These are phyloP conservation scores for Drosophila lini DNA, from an alignment of 1,140 invertebrate genomes.

Conservation along the genomic window DNA sequence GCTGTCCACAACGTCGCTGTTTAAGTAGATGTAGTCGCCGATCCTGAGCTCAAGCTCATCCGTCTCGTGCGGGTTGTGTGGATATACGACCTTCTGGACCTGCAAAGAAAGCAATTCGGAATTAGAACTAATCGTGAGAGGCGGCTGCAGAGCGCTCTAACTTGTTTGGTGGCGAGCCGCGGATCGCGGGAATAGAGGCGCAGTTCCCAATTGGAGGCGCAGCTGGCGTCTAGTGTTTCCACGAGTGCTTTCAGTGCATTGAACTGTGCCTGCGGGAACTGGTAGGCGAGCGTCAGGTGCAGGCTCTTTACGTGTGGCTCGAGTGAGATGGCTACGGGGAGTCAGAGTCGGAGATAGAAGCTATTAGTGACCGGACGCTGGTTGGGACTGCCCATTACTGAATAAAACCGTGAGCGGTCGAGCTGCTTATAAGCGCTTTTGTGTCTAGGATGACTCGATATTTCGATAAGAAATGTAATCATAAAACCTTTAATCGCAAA, in stretches of 20 bases:
- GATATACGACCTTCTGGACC: slow-evolving; percentile 92
- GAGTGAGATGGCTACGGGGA: slow-evolving; percentile 87
- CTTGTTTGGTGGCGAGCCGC: slow-evolving; percentile 90
- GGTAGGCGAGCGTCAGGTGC: slow-evolving; percentile 94
- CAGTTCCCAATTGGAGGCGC: slow-evolving; percentile 91
- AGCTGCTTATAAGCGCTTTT: slow-evolving; percentile 33
- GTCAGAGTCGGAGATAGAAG: slow-evolving; percentile 25
- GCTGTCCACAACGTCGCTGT: slow-evolving; percentile 88
- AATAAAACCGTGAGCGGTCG: slow-evolving; percentile 3
- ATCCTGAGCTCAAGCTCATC: slow-evolving; percentile 94
- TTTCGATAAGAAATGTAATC: slow-evolving; percentile 12
- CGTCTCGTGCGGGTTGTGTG: slow-evolving; percentile 90
- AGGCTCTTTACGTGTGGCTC: slow-evolving; percentile 93
- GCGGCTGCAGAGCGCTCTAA: slow-evolving; percentile 72
- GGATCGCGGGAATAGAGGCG: slow-evolving; percentile 93
- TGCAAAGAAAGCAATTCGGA: slow-evolving; percentile 62
- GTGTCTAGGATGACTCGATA: slow-evolving; percentile 8
- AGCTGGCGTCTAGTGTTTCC: slow-evolving; percentile 88
- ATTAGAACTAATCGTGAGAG: background rate
- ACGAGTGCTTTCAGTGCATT: slow-evolving; percentile 90
- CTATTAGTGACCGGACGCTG: slow-evolving; percentile 53
- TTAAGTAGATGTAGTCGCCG: slow-evolving; percentile 94
- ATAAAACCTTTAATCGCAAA: background rate
- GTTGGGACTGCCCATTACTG: slow-evolving; percentile 9
- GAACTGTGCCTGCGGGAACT: slow-evolving; percentile 91